Evolutionary conservation across 2,888 invertebrate genomes (phyloP).

Genomic region (Drosophila infuscata): DNA sequence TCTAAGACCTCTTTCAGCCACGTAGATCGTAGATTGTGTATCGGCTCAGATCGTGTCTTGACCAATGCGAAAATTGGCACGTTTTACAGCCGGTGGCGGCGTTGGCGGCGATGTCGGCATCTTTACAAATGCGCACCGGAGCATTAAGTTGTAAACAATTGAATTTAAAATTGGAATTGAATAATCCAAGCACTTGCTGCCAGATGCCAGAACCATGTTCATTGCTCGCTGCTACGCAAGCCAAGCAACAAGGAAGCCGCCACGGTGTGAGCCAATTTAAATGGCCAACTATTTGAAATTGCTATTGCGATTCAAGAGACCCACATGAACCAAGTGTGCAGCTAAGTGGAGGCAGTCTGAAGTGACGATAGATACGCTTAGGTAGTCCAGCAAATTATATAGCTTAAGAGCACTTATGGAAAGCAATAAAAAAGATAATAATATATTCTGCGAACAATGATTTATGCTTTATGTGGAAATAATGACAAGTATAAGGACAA

Average conservation of each 20-base stretch:
- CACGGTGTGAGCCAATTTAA: constrained; percentile 41
- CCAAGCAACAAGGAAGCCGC: constrained; percentile 60
- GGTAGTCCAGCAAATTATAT: constrained; percentile 14
- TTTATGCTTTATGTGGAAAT: not conserved
- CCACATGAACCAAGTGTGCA: constrained; percentile 28
- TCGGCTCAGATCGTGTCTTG: constrained; percentile 41
- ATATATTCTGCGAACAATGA: not conserved
- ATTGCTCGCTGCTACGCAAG: not conserved
- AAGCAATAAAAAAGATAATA: not conserved
- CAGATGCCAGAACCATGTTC: not conserved
- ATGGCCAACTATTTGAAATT: constrained; percentile 29
- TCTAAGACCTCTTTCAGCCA: constrained; percentile 38
- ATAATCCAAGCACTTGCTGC: constrained; percentile 21
- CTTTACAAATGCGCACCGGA: constrained; percentile 57
- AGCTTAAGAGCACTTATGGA: not conserved
- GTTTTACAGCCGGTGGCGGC: constrained; percentile 40
- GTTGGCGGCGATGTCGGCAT: constrained; percentile 18
- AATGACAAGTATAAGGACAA: not conserved
- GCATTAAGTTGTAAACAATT: constrained; percentile 68
- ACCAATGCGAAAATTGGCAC: constrained; percentile 52
- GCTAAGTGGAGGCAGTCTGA: constrained; percentile 26
- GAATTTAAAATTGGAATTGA: constrained; percentile 39
- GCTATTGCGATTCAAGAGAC: constrained; percentile 19
- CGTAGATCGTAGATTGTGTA: constrained; percentile 10
- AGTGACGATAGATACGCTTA: constrained; percentile 36